Base-by-base conservation (phyloP, 2,113 vertebrate species). In the Noctilio leporinus region DNA sequence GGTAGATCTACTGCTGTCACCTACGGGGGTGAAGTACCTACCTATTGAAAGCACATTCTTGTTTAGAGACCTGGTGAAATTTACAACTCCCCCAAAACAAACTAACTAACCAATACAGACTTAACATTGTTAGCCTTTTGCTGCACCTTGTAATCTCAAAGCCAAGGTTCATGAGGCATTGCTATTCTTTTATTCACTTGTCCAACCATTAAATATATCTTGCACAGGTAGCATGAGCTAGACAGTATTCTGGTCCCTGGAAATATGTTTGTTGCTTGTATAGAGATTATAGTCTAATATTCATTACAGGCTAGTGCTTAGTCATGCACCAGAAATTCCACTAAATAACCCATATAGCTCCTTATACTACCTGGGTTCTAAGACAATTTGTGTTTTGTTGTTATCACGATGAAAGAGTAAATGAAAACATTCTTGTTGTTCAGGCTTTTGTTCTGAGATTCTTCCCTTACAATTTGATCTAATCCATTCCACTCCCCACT, bases 381-480 rank as follows among this genome's bases (percentile, higher is more conserved):
- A 64, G 17, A 35, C 1, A 4, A 5, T 3, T 9, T 7, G 0
- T 69, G 1, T n/a, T 67, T 72, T 1, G 6, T 72, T 43, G 10
- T 82, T 28, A 95, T 26, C 17, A 43, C 38, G 30, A 94, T 28
- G 19, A 89, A 86, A 80, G 69, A 51, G 28, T 64, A 33, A 30
- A 77, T 33, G 47, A 65, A 64, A 53, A 15, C 6, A 38, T 76
- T 86, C 4, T 40, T 76, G 4, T 17, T n/a, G 16, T 72, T 76
- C 11, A 16, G 16, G 8, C 4, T 40, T 83, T 75, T 81, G 8
- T 82, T 73, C 78, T 28, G 15, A 49, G 30, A 11, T 22, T 86
- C 8, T 8, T 45, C n/a, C 24, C 77, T 80, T 49, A 47, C 17
- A 55, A 33, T 24, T 22, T 47, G 24, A 64, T 45, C 47, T 49